Base-by-base conservation (phyloP, 2,888 invertebrate genomes). In the Silvanus unidentatus region DNA sequence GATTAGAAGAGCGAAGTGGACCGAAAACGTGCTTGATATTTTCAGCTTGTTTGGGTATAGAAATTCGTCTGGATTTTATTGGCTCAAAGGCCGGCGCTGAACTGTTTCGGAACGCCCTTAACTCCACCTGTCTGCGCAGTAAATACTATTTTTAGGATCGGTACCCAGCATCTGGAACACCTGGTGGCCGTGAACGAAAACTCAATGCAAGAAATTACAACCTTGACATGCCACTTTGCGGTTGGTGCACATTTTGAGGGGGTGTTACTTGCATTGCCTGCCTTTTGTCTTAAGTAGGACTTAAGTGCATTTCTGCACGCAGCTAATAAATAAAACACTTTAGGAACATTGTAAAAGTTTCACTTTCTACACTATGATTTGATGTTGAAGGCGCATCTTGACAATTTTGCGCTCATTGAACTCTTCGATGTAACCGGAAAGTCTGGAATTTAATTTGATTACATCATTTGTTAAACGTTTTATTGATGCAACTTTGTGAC, bases 211-310 rank as follows among this genome's bases (percentile, higher is more conserved):
- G 58, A 56, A 47, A 48, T 47, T 48, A 55, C 68, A 68, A 68
- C 69, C 69, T 69, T 69, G 69, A 67, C 65, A 63, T 54, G 60
- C 56, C 52, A 60, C 60, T 60, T 62, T 56, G 57, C 57, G 60
- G 63, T 61, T 63, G 59, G 61, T 51, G 54, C 51, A 60, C 50
- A 53, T 54, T 49, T 54, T 55, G 58, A 58, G 61, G 62, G 60
- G 62, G 61, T 62, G 62, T 62, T 53, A 55, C 56, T 47, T 40
- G 44, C 15, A n/a, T 41, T 10, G 32, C 38, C 35, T 40, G 14
- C 34, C 39, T 32, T 39, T 34, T n/a, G 16, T 27, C 12, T 14
- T 8, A 36, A 2, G 15, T 16, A 15, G 10, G 8, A 14, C 39
- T 13, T 9, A 15, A 10, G 16, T 30, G 22, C 40, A 30, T 16